Conservation (phyloP, 2,888 invertebrate genomes). For the Pollenia labialis region DNA sequence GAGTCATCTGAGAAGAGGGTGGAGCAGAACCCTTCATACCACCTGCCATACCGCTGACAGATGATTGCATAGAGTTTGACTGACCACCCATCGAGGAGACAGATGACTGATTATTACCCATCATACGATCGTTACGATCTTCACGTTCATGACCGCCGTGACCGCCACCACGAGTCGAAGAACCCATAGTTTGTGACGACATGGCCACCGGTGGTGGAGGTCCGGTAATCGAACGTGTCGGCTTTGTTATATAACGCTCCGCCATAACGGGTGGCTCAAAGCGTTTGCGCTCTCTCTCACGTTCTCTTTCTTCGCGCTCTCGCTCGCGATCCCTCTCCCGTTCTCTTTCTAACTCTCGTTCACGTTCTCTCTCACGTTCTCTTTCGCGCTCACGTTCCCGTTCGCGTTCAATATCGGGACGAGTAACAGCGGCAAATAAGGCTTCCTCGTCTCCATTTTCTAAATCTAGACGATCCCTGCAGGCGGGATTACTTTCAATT, state of each 20-base stretch:
- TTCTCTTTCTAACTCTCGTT: conserved; percentile 73
- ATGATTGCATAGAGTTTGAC: conserved; percentile 74
- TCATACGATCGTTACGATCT: conserved; percentile 69
- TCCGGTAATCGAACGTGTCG: conserved; percentile 80
- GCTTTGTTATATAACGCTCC: conserved; percentile 81
- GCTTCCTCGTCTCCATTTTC: conserved; percentile 98
- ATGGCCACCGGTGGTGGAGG: conserved; percentile 80
- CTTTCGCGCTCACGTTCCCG: conserved; percentile 76
- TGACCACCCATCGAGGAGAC: conserved; percentile 64
- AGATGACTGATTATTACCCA: conserved; percentile 57
- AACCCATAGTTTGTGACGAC: conserved; percentile 76
- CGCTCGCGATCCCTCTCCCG: conserved; percentile 74
- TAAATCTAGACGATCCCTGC: conserved; percentile 92
- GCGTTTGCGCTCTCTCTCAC: conserved; percentile 72
- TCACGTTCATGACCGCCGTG: conserved; percentile 59
- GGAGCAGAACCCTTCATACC: conserved; percentile 75
- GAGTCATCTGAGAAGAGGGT: conserved; percentile 71
- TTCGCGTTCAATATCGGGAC: conserved; percentile 84
- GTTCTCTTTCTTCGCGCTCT: conserved; percentile 76
- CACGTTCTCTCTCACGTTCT: conserved; percentile 76
- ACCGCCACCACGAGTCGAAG: conserved; percentile 59
- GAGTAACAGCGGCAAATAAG: conserved; percentile 92
- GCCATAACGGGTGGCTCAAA: conserved; percentile 79
- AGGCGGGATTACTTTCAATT: conserved; percentile 94
- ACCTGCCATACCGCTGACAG: conserved; percentile 75